Base-by-base conservation (phyloP, 2,113 vertebrate species). In the Carassius gibelio region DNA sequence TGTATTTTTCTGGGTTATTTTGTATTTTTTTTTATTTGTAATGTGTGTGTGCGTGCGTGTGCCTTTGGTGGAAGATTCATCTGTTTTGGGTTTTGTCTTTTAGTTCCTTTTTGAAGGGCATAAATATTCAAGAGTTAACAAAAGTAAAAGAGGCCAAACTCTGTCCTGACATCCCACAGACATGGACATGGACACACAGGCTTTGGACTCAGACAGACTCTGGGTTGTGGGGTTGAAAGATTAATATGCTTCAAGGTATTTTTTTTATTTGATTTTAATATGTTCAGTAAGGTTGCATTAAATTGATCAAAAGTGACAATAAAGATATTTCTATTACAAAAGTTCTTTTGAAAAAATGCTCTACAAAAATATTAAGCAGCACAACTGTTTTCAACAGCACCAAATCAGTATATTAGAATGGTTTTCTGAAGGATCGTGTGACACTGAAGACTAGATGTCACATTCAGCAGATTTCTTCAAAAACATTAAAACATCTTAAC, bases 51-150 rank as follows among this genome's bases (percentile, higher is more conserved):
- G 74, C 80, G 42, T 45, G 42, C 10, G 8, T 10, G 45, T 48
- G 45, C 23, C 26, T 87, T 48, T 68, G 61, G 82, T 59, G 74
- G 66, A n/a, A 68, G 75, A 76, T 84, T 87, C 83, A 90, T 82
- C 87, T 90, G 88, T 91, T 88, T 86, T 91, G 86, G 89, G 88
- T 30, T 84, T 3, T 26, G 45, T 82, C 87, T 85, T 84, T 88
- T 80, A 30, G 34, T 87, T 75, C 86, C 85, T 84, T 75, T 26
- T 71, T 83, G 76, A 71, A 87, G 85, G 86, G 88, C 82, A 89
- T 89, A 90, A 90, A 91, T 90, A 90, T 88, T 88, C 84, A 59
- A 83, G 64, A 81, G 85, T 82, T 85, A 89, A 90, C 87, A 86
- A 55, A 86, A 85, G 64, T 5, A 77, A 75, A 77, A 72, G 30